These are phyloP conservation scores for Listronotus oregonensis DNA, from an alignment of 1,140 invertebrate genomes.

Conservation along the genomic window DNA sequence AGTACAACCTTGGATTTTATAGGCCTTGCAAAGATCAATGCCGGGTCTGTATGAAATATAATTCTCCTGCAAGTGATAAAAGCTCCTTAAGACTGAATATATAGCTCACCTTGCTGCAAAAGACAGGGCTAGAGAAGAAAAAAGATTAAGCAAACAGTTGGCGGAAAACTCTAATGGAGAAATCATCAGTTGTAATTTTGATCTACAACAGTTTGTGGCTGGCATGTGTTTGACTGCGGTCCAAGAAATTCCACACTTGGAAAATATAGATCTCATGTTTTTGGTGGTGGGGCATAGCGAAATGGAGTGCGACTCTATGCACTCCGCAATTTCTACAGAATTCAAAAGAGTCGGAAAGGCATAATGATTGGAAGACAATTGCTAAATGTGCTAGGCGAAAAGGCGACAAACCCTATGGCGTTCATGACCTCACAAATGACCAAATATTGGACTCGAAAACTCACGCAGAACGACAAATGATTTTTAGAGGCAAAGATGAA, in stretches of 20 bases:
- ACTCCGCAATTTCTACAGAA: too few relatives aligned
- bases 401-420: conserved; percentile 12
- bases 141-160: conserved; percentile 5
- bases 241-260: conserved; percentile 12
- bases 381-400: conserved; percentile 26
- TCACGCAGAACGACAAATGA: too few relatives aligned
- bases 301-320: too few relatives aligned
- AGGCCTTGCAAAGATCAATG: conserved; percentile 24
- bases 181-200: conserved; percentile 21
- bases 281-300: conserved; percentile 17
- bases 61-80: conserved; percentile 2
- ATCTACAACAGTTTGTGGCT: conserved; percentile 24
- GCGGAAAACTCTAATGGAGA: conserved; percentile 1
- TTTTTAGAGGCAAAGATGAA: too few relatives aligned
- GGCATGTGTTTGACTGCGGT: too few relatives aligned
- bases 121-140: conserved; percentile 4
- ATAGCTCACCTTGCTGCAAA: conserved; percentile 7
- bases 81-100: neutral
- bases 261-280: conserved; percentile 23
- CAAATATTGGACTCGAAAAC: too few relatives aligned
- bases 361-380: conserved; percentile 19
- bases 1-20: too few relatives aligned
- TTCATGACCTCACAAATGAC: neutral
- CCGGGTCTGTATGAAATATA: conserved; percentile 11
- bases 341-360: conserved; percentile 27